Evolutionary conservation across 2,113 vertebrate genomes (phyloP).

Genomic region (Ochotona princeps): DNA sequence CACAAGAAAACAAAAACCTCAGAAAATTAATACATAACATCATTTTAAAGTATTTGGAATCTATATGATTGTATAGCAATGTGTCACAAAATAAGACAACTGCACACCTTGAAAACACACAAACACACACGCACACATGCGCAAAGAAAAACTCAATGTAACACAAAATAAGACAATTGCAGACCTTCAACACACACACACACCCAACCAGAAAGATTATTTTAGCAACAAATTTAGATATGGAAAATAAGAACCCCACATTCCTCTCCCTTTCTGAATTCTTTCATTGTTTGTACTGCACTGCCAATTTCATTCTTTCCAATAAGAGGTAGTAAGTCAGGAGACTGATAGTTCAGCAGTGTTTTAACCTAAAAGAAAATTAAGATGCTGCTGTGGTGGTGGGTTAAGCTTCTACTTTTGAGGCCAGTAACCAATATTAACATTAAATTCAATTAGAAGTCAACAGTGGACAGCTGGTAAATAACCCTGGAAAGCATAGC

Average conservation of each 20-base stretch:
- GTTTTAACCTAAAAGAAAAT: conserved; percentile 12
- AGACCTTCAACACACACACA: too few species aligned
- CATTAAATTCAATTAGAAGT: neutral
- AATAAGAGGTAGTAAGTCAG: neutral
- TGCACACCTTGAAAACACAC: neutral
- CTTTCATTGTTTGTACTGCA: neutral
- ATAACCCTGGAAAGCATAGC: neutral
- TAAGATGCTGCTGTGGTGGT: too few species aligned
- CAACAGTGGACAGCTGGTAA: neutral
- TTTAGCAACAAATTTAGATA: neutral
- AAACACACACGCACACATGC: too few species aligned
- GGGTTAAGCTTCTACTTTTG: too few species aligned
- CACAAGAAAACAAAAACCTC: neutral
- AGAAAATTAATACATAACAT: conserved; percentile 1
- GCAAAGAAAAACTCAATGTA: too few species aligned
- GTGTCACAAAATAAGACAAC: neutral
- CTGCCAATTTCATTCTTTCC: neutral
- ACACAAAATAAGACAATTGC: too few species aligned
- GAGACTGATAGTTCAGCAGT: neutral
- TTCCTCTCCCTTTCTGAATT: neutral
- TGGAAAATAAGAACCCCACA: neutral
- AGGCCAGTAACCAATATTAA: neutral
- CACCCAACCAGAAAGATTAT: too few species aligned
- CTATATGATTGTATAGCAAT: neutral
- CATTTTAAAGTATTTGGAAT: neutral